A percentile compares a stretch with the other conserved stretches of the same genome.
Evolutionary conservation across 2,797 vertebrate species (phyloP).

Genomic region (Argentina silus): DNA sequence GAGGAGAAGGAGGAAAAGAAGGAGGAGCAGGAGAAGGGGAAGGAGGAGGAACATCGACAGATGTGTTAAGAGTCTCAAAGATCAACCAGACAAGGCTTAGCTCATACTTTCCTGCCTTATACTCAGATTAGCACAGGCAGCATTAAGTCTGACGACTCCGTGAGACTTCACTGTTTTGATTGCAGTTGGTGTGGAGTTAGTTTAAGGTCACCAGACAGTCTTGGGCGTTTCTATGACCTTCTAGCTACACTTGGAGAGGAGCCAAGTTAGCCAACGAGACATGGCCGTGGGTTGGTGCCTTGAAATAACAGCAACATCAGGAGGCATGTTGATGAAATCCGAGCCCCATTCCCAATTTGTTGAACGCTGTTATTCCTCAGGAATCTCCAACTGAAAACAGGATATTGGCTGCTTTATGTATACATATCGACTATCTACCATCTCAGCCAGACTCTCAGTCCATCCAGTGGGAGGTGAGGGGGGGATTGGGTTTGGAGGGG

Average conservation of each 20-base stretch:
- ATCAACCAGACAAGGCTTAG: neutral
- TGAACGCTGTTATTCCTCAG: constrained; percentile 56
- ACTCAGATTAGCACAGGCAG: neutral
- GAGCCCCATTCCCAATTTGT: constrained; percentile 42
- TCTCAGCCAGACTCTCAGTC: constrained; percentile 36
- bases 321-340: constrained; percentile 57
- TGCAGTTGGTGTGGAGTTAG: constrained; percentile 8
- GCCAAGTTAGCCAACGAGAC: constrained; percentile 54
- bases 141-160: neutral
- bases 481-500: constrained; percentile 18
- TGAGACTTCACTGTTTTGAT: constrained; percentile 21
- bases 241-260: constrained; percentile 56
- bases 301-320: constrained; percentile 67
- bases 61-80: neutral
- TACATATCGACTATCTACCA: constrained; percentile 40
- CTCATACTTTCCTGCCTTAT: too few relatives aligned
- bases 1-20: too few relatives aligned
- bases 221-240: constrained; percentile 45
- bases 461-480: too few relatives aligned
- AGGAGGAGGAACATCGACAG: constrained; percentile 9
- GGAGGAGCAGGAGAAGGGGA: constrained; percentile 9
- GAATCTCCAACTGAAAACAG: constrained; percentile 68
- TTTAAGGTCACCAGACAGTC: constrained; percentile 60
- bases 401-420: constrained; percentile 67
- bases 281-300: constrained; percentile 52